Evolutionary conservation across 2,797 vertebrate species (phyloP).

Genomic region (Eptatretus atami): DNA sequence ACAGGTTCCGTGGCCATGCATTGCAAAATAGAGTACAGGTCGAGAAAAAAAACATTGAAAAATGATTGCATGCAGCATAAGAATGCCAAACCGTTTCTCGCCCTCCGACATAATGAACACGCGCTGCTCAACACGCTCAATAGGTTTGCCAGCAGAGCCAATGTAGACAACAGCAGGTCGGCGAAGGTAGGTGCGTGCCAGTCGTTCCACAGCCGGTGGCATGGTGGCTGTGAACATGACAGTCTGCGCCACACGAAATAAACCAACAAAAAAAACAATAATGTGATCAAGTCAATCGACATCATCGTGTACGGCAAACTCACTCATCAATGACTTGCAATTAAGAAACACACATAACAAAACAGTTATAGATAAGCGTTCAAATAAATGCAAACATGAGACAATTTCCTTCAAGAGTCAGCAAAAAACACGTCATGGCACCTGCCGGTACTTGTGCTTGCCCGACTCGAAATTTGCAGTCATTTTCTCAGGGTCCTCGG

Average conservation of each 20-base stretch:
- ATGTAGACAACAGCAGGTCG: slow-evolving; percentile 89
- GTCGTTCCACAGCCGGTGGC: slow-evolving; percentile 62
- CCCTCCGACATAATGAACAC: slow-evolving; percentile 85
- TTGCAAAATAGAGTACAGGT: no score
- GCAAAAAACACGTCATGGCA: slow-evolving; percentile 12
- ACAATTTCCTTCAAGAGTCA: no score
- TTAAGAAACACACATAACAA: no score
- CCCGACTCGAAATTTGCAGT: slow-evolving; percentile 74
- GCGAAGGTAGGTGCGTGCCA: slow-evolving; percentile 68
- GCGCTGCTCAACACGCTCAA: slow-evolving; percentile 85
- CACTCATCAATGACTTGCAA: no score
- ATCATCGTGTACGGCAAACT: background rate
- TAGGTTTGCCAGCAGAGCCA: slow-evolving; percentile 85
- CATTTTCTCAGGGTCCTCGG: slow-evolving; percentile 94
- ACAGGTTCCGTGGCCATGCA: no score
- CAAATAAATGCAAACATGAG: no score
- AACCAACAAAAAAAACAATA: slow-evolving; percentile 4
- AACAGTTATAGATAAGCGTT: no score
- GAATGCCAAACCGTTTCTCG: slow-evolving; percentile 42
- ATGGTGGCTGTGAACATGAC: slow-evolving; percentile 99
- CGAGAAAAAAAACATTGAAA: no score
- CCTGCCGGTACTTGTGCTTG: slow-evolving; percentile 92
- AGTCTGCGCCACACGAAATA: slow-evolving; percentile 19
- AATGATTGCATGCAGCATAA: no score
- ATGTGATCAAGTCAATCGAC: slow-evolving; percentile 7